Base-by-base conservation (phyloP, 2,888 invertebrate species). In the Cantharis rustica region DNA sequence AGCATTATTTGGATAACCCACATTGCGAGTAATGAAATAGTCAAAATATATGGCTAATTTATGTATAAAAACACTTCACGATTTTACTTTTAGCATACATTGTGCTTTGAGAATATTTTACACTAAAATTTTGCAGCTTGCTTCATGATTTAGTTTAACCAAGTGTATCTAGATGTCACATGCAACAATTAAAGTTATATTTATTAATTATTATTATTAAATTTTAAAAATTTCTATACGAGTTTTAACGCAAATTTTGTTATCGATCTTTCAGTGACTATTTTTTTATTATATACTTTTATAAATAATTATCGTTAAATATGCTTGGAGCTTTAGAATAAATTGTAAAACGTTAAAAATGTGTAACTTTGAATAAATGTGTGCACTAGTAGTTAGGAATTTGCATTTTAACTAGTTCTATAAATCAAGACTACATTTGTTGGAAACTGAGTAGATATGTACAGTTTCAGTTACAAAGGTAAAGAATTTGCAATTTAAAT, bases 401-500 rank as follows among this genome's bases (percentile, higher is more conserved):
- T 66, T 20, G 64, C 17, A 66, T 66, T 66, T 66, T 66, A 66
- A 66, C 64, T 66, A 66, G 64, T 66, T 66, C 64, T 66, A 66
- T 66, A 66, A 66, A 20, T 66, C 64, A 66, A 66, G 64, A 47
- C 47, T 47, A 47, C 64, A 66, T 66, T 66, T 66, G 64, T 66
- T 66, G 23, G 64, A 20, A 66, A 23, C 64, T 17, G 17, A 66
- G 64, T 23, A 66, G 64, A 66, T 66, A 66, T 20, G 64, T 66
- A 66, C 20, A 66, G n/a, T 47, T 47, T n/a, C 64, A 23, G 17
- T 66, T 66, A 16, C 20, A 66, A 66, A 66, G 64, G 64, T 66
- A 66, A 16, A 66, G 64, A 66, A 66, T 66, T 66, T 66, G 64
- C 64, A 66, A 66, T 66, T 66, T 66, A 66, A 66, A 66, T 66